Evolutionary conservation across 2,888 invertebrate species (phyloP), one percentile per base, ranked within the genome.

Genomic region (Physocephala rufipes): DNA sequence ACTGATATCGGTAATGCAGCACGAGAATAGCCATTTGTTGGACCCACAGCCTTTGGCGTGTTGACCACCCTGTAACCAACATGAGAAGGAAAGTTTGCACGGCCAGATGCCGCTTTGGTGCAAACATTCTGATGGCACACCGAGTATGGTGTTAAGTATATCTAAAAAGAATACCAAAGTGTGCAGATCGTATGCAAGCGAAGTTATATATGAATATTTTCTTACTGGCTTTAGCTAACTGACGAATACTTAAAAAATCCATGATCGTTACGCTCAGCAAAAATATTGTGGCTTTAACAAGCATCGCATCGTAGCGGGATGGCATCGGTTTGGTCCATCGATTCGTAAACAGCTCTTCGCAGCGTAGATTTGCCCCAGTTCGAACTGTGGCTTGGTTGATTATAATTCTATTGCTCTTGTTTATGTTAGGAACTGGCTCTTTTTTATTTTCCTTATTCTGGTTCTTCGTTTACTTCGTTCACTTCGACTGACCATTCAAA

Each of bases 61-160:
- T 49, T 88, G 88, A 16, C 93, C 93, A 0, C 93, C 93, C 43
- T 90, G 89, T 76, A 93, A 86, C 93, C 93, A 93, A 82, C 93
- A 94, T 24, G 91, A 89, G 61, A 93, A 85, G 3, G 92, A 89
- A 67, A 93, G 85, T 0, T 92, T 91, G 80, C 93, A 93, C 0
- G 91, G 88, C 78, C 89, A 88, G 0, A 90, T 87, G 9, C 88
- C 87, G 13, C 88, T 87, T 72, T 89, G 90, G 67, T 89, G 86
- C 70, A 83, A 78, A 75, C 86, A 86, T 74, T 86, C 85, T 0
- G 82, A 77, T 1, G 86, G 86, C 62, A 86, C 81, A 30, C 86
- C 86, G 65, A 86, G 76, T 64, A 86, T 76, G 2, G 82, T 82
- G 67, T 86, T 85, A 1, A 86, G 76, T 58, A 86, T 80, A 67